Conservation (phyloP, 2,113 vertebrate species). For the Bothrops jararaca region DNA sequence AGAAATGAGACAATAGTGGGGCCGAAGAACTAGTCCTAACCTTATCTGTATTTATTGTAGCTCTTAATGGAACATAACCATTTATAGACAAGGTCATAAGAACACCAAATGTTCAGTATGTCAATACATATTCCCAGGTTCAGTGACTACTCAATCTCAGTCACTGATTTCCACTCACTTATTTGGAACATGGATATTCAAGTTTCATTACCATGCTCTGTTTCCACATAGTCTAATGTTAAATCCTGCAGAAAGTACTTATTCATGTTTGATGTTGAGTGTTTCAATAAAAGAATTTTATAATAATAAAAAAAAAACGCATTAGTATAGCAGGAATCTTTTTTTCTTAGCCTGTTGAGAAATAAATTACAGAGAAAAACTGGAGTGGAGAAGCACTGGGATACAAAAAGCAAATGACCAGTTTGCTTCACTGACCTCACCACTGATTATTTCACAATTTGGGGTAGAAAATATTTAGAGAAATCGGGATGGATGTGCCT, state of each 20-base stretch:
- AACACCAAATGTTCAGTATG: neutral
- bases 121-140: neutral
- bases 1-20: neutral
- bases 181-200: neutral
- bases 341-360: neutral
- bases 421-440: neutral
- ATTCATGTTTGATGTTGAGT: no score
- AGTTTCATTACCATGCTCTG: neutral
- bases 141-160: neutral
- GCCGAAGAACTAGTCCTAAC: neutral
- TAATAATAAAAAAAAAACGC: neutral
- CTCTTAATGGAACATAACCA: neutral
- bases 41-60: neutral
- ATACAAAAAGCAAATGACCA: neutral
- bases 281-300: no score
- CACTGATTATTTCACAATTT: neutral
- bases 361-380: neutral
- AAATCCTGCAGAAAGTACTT: neutral
- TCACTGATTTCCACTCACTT: neutral
- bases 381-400: neutral
- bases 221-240: neutral
- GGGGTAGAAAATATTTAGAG: neutral
- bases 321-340: neutral
- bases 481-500: neutral
- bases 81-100: neutral